Percentiles rank a stretch among this genome's conserved stretches.
phyloP scores from a whole-genome alignment of 2,888 invertebrate genomes.

The Erebia aethiops region DNA sequence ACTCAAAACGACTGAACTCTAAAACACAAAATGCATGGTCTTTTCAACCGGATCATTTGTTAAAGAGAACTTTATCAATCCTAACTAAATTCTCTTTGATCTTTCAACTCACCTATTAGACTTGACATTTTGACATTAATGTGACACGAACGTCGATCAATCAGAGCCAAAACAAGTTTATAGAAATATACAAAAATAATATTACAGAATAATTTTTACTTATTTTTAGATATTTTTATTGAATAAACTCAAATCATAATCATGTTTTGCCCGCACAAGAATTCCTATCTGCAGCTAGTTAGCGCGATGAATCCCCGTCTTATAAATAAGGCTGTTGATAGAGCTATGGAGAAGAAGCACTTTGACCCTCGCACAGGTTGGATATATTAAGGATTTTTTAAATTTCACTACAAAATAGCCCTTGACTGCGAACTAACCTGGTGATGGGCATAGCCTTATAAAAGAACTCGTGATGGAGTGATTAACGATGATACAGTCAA shows the following conservation, averaged over 20 bases:
- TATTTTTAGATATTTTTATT: constrained; percentile 5
- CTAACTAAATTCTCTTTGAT: background rate
- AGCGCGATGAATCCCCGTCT: constrained; percentile 67
- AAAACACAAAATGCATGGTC: background rate
- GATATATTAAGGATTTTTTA: background rate
- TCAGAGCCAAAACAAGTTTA: background rate
- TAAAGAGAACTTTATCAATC: background rate
- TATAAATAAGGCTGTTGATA: constrained; percentile 69
- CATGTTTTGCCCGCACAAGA: constrained; percentile 73
- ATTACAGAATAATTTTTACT: constrained; percentile 5
- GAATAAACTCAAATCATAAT: constrained; percentile 33
- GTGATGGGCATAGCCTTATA: too few relatives aligned
- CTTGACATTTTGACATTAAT: background rate
- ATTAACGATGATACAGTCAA: too few relatives aligned
- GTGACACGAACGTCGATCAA: background rate
- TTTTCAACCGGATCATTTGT: background rate
- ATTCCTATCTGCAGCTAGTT: constrained; percentile 70
- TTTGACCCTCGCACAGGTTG: constrained; percentile 63
- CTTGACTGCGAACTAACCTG: too few relatives aligned
- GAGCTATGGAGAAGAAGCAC: constrained; percentile 56
- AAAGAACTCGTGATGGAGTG: too few relatives aligned
- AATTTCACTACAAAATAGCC: too few relatives aligned
- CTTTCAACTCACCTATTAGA: too few relatives aligned
- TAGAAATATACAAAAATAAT: constrained; percentile 13
- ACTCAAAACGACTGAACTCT: too few relatives aligned